Conservation (phyloP, 2,113 vertebrate genomes). For the Ochotona curzoniae region DNA sequence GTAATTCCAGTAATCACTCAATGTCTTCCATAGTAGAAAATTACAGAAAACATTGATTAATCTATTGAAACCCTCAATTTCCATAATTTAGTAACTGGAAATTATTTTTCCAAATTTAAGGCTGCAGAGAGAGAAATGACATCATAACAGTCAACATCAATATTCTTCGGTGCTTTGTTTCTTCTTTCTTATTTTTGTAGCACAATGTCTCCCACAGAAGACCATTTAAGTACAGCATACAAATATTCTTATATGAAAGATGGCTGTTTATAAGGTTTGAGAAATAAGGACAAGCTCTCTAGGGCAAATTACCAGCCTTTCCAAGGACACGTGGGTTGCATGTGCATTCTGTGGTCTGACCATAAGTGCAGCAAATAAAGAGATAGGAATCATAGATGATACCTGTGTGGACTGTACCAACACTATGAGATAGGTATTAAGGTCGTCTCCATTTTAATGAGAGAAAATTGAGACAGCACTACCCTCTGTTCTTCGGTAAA, state of each 20-base stretch:
- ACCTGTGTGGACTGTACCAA: neutral
- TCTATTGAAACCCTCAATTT: slow-evolving; percentile 67
- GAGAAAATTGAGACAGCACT: slow-evolving; percentile 32
- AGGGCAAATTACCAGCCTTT: neutral
- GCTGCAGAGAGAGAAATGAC: slow-evolving; percentile 18
- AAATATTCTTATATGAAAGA: slow-evolving; percentile 28
- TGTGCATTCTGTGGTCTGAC: neutral
- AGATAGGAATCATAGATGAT: neutral
- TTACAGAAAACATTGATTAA: slow-evolving; percentile 71
- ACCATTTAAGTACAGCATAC: slow-evolving; percentile 38
- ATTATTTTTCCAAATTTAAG: slow-evolving; percentile 69
- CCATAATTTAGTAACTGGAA: slow-evolving; percentile 62
- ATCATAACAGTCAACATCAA: neutral
- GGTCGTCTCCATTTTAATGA: neutral
- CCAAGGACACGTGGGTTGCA: neutral
- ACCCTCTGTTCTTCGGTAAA: slow-evolving; percentile 5
- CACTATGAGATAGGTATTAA: neutral
- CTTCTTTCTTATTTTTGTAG: neutral
- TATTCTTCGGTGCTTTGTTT: neutral
- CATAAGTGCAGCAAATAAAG: neutral
- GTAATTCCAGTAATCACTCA: slow-evolving; percentile 66
- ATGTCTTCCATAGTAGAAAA: slow-evolving; percentile 58
- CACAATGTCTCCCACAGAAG: slow-evolving; percentile 1
- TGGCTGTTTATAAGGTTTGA: neutral
- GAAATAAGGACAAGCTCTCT: neutral